Base-by-base conservation (phyloP, 2,888 invertebrate species). In the Eudasyphora cyanicolor region DNA sequence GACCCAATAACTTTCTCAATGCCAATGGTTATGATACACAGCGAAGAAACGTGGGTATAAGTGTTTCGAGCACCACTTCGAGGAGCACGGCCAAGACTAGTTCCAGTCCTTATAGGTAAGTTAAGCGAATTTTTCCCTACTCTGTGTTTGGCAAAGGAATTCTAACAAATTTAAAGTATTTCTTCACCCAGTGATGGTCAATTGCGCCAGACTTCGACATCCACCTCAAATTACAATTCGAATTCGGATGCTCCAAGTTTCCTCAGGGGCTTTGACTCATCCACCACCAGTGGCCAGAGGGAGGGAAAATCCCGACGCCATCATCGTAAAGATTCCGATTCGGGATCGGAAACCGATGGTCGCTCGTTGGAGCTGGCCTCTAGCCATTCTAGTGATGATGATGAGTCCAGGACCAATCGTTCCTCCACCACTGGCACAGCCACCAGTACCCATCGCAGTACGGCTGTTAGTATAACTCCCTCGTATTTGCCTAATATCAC, bases 351-450 rank as follows among this genome's bases (percentile, higher is more conserved):
- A 73, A 96, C 96, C 2, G 93, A 90, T 87, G 97, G 96, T 2
- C 94, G 97, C 49, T 96, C 96, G 88, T 93, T 98, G 82, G 98
- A 98, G 88, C 94, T 98, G 70, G 98, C 98, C 14, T 98, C 98
- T 69, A 98, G 98, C 90, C 98, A 98, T 93, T 98, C 98, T 10
- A 98, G 98, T 67, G 98, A 98, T 89, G 98, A 98, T 86, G 95
- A 95, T 85, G 95, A 95, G 88, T 95, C 95, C 19, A 87, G 92
- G 14, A 91, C 91, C 0, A 90, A 91, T 0, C 89, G 91, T 27
- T 91, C 91, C 6, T 92, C 92, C 0, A 91, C 91, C 71, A 89
- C 89, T 4, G 82, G 82, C 27, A 86, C 86, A 10, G 84, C 75
- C 6, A 70, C 84, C 32, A 84, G 75, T 45, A 91, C 92, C 54